Evolutionary conservation across 2,888 invertebrate genomes (phyloP).

Genomic region (Poecilobothrus nobilitatus): DNA sequence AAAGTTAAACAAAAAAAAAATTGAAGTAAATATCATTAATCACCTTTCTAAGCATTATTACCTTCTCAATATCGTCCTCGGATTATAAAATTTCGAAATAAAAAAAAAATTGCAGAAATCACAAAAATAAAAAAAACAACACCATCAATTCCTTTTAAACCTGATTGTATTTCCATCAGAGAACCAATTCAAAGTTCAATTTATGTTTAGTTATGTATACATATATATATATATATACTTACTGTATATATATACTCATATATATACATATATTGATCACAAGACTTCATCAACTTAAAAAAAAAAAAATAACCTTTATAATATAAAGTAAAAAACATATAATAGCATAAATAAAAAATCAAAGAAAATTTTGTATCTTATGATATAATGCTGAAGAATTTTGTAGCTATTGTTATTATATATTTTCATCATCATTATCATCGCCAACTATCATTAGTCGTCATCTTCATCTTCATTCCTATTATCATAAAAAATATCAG

Average conservation of each 20-base stretch:
- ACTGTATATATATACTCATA: no score
- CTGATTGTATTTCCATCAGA: neutral
- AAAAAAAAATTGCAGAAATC: neutral
- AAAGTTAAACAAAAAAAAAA: neutral
- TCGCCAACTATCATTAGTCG: no score
- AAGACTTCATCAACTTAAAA: neutral
- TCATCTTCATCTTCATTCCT: neutral
- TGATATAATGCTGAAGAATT: neutral
- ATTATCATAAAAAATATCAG: neutral
- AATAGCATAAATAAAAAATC: no score
- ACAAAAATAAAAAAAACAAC: neutral
- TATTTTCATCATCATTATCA: no score
- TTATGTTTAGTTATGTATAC: neutral
- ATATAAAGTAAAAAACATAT: no score
- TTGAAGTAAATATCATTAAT: conserved; percentile 1
- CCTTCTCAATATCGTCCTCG: neutral
- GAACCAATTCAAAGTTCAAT: neutral
- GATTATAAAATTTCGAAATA: neutral
- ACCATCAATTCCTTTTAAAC: neutral
- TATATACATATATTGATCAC: neutral
- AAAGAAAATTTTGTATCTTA: neutral
- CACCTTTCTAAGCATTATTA: neutral
- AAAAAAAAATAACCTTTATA: neutral
- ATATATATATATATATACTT: no score
- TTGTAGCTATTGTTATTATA: neutral